A percentile compares a stretch with the other conserved stretches of the same genome.
Evolutionary conservation across 2,888 invertebrate species (phyloP).

Genomic region (Noctua comes): DNA sequence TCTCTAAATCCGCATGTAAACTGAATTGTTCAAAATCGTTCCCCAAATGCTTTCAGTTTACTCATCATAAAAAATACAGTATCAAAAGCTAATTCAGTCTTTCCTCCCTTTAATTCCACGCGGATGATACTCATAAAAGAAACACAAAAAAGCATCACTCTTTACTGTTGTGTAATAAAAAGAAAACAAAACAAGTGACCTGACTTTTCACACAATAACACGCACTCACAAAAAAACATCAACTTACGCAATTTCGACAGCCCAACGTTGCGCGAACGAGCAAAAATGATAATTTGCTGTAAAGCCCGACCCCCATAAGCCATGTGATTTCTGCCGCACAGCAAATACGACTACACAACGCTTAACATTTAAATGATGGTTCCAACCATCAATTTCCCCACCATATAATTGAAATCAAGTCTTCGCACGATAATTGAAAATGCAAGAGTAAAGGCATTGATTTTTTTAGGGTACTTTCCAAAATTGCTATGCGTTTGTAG

Average conservation of each 20-base stretch:
- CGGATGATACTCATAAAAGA: slow-evolving; percentile 20
- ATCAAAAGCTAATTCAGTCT: slow-evolving; percentile 25
- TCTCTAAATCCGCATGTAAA: not conserved
- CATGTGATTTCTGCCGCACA: slow-evolving; percentile 71
- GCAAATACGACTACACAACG: slow-evolving; percentile 68
- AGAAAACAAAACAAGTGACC: slow-evolving; percentile 57
- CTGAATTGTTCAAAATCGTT: not conserved
- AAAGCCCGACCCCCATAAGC: slow-evolving; percentile 64
- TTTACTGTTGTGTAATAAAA: slow-evolving; percentile 58
- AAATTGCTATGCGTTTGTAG: slow-evolving; percentile 74
- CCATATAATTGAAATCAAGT: slow-evolving; percentile 79
- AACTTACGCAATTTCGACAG: slow-evolving; percentile 58
- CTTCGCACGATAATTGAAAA: slow-evolving; percentile 77
- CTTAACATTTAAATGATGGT: slow-evolving; percentile 73
- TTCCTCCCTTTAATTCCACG: slow-evolving; percentile 6
- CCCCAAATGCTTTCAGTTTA: not conserved
- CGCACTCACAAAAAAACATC: slow-evolving; percentile 56
- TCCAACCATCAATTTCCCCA: slow-evolving; percentile 75
- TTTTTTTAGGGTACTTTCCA: slow-evolving; percentile 73
- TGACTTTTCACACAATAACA: slow-evolving; percentile 66
- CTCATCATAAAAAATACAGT: slow-evolving; percentile 20
- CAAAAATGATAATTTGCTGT: slow-evolving; percentile 70
- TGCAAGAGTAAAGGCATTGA: slow-evolving; percentile 64
- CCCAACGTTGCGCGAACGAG: slow-evolving; percentile 66
- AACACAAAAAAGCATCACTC: slow-evolving; percentile 1